These are phyloP conservation scores for Catharus minimus DNA, from an alignment of 2,113 vertebrate species.

Conservation along the genomic window DNA sequence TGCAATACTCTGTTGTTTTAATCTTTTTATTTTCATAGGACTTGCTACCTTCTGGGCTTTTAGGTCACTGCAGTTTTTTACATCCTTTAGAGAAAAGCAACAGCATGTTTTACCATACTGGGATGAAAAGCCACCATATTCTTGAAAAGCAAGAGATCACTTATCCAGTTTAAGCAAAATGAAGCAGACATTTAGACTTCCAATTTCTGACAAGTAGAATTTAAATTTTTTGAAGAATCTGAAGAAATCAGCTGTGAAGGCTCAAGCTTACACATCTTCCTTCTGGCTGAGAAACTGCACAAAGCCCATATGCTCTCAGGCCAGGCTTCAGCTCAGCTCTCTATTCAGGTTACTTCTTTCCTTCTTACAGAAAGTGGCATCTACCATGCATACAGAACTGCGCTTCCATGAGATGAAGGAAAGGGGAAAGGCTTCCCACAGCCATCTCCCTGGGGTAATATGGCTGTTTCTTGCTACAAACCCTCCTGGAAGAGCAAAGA, in stretches of 20 bases:
- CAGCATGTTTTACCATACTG: not conserved
- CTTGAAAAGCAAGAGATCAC: not conserved
- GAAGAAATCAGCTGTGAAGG: not conserved
- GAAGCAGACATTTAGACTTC: not conserved
- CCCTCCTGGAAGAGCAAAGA: not conserved
- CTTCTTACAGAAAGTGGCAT: not conserved
- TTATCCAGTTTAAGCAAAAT: not conserved
- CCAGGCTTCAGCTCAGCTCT: not conserved
- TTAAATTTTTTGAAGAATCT: not conserved
- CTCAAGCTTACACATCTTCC: not conserved
- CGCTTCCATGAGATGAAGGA: not conserved
- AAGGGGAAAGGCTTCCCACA: not conserved
- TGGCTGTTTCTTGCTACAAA: fast-evolving
- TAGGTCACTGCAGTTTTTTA: not conserved
- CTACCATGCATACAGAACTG: not conserved
- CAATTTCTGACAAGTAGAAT: not conserved
- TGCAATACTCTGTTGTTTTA: not conserved
- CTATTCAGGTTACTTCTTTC: not conserved
- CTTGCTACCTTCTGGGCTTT: not conserved
- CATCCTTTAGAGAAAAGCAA: not conserved
- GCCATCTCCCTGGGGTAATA: not conserved
- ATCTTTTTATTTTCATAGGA: not conserved
- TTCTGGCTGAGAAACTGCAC: not conserved
- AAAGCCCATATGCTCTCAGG: not conserved
- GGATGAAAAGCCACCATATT: not conserved